phyloP scores from a whole-genome alignment of 1,140 invertebrate species.

The Pomphorhynchus laevis region DNA sequence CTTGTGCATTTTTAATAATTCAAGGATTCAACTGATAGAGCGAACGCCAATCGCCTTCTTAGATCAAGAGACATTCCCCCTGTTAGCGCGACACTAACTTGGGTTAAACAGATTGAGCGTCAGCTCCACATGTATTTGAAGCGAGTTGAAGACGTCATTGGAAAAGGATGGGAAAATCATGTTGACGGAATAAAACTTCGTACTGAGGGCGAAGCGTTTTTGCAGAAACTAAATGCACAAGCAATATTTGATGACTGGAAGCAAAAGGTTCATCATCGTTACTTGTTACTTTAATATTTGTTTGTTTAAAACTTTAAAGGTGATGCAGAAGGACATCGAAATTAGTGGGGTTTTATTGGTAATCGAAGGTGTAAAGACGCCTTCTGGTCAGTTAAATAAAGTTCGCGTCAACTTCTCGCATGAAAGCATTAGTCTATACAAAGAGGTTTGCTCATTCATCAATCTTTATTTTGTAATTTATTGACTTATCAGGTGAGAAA shows the following conservation, averaged over 20 bases:
- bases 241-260: slow-evolving; percentile 93
- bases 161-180: slow-evolving; percentile 92
- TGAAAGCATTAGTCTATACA: slow-evolving; percentile 82
- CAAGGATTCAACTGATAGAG: no score
- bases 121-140: slow-evolving; percentile 80
- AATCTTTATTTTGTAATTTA: slow-evolving; percentile 2
- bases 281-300: background rate
- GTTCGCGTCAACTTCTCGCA: slow-evolving; percentile 81
- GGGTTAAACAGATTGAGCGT: slow-evolving; percentile 36
- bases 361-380: slow-evolving; percentile 32
- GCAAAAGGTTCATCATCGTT: slow-evolving; percentile 24
- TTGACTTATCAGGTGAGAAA: slow-evolving; percentile 37
- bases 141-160: slow-evolving; percentile 76
- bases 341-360: no score
- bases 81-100: slow-evolving; percentile 68
- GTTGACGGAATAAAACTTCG: slow-evolving; percentile 93
- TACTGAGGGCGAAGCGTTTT: slow-evolving; percentile 78
- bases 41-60: slow-evolving; percentile 44
- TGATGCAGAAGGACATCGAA: no score
- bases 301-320: background rate
- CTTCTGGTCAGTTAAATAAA: slow-evolving; percentile 29
- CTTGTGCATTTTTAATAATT: slow-evolving; percentile 27
- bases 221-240: slow-evolving; percentile 61
- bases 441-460: slow-evolving; percentile 31
- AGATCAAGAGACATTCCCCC: slow-evolving; percentile 62